Conservation (phyloP, 2,797 vertebrate genomes). For the Echeneis naucrates region DNA sequence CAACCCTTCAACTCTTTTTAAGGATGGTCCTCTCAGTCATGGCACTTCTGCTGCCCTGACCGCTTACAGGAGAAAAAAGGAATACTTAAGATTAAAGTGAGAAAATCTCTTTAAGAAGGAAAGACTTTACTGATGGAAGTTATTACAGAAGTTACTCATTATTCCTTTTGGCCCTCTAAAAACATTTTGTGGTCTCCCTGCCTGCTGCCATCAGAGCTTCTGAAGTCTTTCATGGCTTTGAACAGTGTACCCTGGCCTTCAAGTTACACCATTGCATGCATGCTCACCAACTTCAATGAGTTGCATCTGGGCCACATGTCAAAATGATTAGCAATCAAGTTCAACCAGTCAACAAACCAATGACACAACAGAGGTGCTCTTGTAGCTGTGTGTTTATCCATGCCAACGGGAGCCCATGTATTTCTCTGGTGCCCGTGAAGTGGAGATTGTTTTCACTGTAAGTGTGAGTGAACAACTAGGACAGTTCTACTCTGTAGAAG, state of each 20-base stretch:
- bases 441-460: slow-evolving; percentile 32
- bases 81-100: slow-evolving; percentile 39
- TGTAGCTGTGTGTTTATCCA: slow-evolving; percentile 13
- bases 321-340: slow-evolving; percentile 50
- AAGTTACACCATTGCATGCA: slow-evolving; percentile 40
- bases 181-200: slow-evolving; percentile 48
- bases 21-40: slow-evolving; percentile 19
- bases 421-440: slow-evolving; percentile 6
- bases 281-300: slow-evolving; percentile 42
- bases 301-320: slow-evolving; percentile 60
- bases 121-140: slow-evolving; percentile 48
- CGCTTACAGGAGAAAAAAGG: slow-evolving; percentile 17
- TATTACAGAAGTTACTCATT: slow-evolving; percentile 59
- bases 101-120: slow-evolving; percentile 44
- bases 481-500: slow-evolving; percentile 2
- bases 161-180: slow-evolving; percentile 46
- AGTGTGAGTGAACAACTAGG: slow-evolving; percentile 42
- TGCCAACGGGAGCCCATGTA: slow-evolving; percentile 1
- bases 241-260: slow-evolving; percentile 37
- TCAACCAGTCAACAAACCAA: slow-evolving; percentile 49
- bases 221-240: slow-evolving; percentile 60
- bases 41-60: slow-evolving; percentile 28
- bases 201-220: slow-evolving; percentile 48
- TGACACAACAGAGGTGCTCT: slow-evolving; percentile 29
- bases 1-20: slow-evolving; percentile 23